Evolutionary conservation across 2,888 invertebrate genomes (phyloP), one percentile per base, ranked within the genome.

Genomic region (Orthosia gothica): DNA sequence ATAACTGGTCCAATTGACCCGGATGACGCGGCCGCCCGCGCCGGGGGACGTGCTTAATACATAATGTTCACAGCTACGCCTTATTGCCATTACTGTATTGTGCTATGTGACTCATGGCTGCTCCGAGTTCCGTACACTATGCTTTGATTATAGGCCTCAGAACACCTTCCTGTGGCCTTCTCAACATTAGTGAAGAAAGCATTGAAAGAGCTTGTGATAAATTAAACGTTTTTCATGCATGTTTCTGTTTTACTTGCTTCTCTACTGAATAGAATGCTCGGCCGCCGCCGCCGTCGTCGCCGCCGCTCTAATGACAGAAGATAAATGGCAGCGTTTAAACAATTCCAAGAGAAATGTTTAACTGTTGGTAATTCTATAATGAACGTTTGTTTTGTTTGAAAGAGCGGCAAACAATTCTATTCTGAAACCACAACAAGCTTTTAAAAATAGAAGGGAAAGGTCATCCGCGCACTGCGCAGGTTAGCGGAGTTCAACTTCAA

Each of bases 1-100:
- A 89, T 91, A 93, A 94, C 89, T 85, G 86, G 89, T 74, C 89
- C 92, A 92, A 91, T 92, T 93, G 94, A 93, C 92, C 93, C 90
- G 88, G 90, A 92, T 93, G 93, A 93, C 93, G 92, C 89, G 89
- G 58, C 58, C 69, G 52, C 52, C 57, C 70, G 57, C 64, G 74
- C 50, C 68, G 63, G 63, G 70, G 62, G 71, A 75, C 69, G 66
- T 57, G 32, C 79, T 74, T 72, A 52, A 70, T 79, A 79, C 79
- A 64, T 79, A 62, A 74, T 68, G 71, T 70, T 79, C 77, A 59
- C 57, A 58, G 50, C 62, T 71, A 61, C 57, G 50, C 32, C 40
- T 64, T 68, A 71, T 65, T 71, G 40, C 61, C 57, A 45, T 57
- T 67, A 78, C 50, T 50, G 73, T 64, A 65, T 55, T 63, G n/a